These are phyloP conservation scores for Pilophorus perplexus DNA, from an alignment of 2,888 invertebrate genomes.

Conservation along the genomic window DNA sequence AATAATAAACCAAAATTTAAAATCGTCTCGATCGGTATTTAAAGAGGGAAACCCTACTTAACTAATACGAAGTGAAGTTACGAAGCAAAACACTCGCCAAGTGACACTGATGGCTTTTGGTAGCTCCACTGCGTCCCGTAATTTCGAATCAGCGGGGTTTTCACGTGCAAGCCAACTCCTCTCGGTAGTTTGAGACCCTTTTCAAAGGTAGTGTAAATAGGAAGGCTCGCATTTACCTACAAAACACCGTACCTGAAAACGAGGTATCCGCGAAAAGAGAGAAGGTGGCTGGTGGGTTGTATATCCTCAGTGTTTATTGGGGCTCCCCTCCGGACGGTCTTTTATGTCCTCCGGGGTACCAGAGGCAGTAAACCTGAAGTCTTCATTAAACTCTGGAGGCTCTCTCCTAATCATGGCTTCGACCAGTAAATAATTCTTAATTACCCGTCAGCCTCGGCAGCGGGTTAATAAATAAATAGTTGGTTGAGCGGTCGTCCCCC, in stretches of 20 bases:
- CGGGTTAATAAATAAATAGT: constrained; percentile 29
- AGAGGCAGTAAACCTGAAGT: constrained; percentile 39
- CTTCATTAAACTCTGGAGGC: constrained; percentile 35
- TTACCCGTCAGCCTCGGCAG: constrained; percentile 36
- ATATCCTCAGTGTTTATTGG: constrained; percentile 41
- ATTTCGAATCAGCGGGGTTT: no score
- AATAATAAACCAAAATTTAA: no score
- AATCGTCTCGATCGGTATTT: no score
- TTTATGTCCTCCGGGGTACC: constrained; percentile 35
- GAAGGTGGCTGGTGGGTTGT: constrained; percentile 31
- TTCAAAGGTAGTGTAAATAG: constrained; percentile 12
- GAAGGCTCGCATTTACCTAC: constrained; percentile 17
- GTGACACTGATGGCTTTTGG: no score
- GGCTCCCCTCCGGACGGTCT: constrained; percentile 31
- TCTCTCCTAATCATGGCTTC: constrained; percentile 28
- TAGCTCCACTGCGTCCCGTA: no score
- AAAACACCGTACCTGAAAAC: constrained; percentile 6
- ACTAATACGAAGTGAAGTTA: no score
- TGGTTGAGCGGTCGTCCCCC: neutral
- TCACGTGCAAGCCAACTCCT: no score
- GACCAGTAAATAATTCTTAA: constrained; percentile 42
- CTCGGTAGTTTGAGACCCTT: neutral
- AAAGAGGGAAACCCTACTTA: no score
- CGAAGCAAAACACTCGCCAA: no score
- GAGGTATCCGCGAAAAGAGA: constrained; percentile 12